Conservation (phyloP, 1,140 invertebrate genomes). For the Mya arenaria region DNA sequence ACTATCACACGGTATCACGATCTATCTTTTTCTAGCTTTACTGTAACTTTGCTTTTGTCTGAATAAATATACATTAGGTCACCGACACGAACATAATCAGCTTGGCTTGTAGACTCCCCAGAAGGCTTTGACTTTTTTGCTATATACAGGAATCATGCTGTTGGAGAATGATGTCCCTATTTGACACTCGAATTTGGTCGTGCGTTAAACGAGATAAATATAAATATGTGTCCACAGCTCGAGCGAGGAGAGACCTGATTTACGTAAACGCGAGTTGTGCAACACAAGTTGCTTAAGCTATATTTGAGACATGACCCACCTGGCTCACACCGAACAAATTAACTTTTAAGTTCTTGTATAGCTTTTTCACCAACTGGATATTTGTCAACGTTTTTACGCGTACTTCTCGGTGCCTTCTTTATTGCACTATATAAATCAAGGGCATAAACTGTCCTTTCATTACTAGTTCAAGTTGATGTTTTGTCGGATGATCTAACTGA, state of each 20-base stretch:
- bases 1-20: constrained; percentile 10
- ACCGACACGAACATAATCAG: constrained; percentile 11
- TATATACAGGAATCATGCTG: background rate
- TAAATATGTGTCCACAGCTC: constrained; percentile 35
- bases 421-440: constrained; percentile 52
- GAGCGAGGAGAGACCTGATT: background rate
- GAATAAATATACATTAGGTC: constrained; percentile 53
- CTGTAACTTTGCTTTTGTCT: constrained; percentile 37
- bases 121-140: constrained; percentile 45
- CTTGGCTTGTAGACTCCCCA: too few relatives aligned
- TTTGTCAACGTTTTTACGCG: constrained; percentile 53
- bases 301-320: background rate
- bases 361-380: constrained; percentile 51
- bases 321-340: constrained; percentile 26
- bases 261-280: constrained; percentile 12
- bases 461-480: constrained; percentile 55
- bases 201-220: constrained; percentile 2
- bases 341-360: constrained; percentile 43
- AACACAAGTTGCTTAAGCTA: background rate
- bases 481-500: constrained; percentile 58
- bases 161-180: constrained; percentile 12
- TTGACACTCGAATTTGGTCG: constrained; percentile 52
- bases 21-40: constrained; percentile 20
- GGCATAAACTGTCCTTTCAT: constrained; percentile 56
- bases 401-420: constrained; percentile 3